Base-by-base conservation (phyloP, 92 coral and sea anemone species). In the Micromussa lordhowensis region DNA sequence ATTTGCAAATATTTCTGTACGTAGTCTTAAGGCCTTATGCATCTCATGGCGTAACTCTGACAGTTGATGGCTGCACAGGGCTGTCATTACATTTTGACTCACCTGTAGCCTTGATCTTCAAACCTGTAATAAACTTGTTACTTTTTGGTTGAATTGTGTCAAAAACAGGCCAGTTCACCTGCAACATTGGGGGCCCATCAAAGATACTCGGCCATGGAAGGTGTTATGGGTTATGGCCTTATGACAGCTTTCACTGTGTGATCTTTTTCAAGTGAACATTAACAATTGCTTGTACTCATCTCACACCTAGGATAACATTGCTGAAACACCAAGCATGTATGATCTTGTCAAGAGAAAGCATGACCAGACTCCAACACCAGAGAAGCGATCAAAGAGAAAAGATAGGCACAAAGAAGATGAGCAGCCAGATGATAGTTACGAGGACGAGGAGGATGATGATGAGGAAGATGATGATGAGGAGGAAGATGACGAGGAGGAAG, bases 261-360 rank as follows among this genome's bases (percentile, higher is more conserved):
- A 44, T 44, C 51, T 44, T 44, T 44, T 44, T 44, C 12, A 44
- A 44, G 51, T 44, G 12, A 44, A 44, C 24, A 24, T 61, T 24
- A 22, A 61, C 16, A 7, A 34, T 66, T 66, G 12, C n/a, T 34
- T 32, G 16, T 14, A 26, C 9, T 54, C 24, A 19, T 55, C 26
- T 24, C 21, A 15, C 61, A 61, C 66, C 54, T 24, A 93, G 95
- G 92, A 78, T 36, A 85, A 87, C 35, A 69, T 83, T 32, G 86
- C 76, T 48, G 73, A 78, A 64, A 74, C 93, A 53, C 85, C 89
- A 59, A 97, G 95, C 85, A 97, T 97, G 99, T 97, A 97, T 75
- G 99, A 97, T 82, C 92, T 92, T 71, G 92, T 97, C 79, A 97
- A 97, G 53, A 87, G 98, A 58, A 94, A 94, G 71, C 98, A 95